Percentiles rank a stretch among this genome's conserved stretches.
These are phyloP conservation scores for Cabera pusaria DNA, from an alignment of 2,888 invertebrate genomes.

Conservation along the genomic window DNA sequence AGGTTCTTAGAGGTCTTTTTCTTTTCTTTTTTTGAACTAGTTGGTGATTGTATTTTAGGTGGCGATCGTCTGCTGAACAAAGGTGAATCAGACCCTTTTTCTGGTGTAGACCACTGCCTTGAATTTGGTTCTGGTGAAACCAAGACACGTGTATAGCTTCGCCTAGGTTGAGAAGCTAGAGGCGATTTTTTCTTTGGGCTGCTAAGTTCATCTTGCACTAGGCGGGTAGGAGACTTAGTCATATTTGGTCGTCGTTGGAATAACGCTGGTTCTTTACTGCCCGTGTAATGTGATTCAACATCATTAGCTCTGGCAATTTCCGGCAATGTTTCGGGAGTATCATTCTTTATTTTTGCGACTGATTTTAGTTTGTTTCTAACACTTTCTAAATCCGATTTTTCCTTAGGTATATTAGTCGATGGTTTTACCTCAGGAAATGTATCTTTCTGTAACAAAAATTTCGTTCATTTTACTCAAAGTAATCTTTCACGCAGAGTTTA, in stretches of 20 bases:
- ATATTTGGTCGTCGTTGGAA: constrained; percentile 70
- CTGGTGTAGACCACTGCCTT: constrained; percentile 38
- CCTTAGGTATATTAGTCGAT: constrained; percentile 31
- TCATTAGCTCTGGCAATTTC: constrained; percentile 66
- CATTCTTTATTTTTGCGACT: constrained; percentile 44
- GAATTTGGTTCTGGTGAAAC: constrained; percentile 59
- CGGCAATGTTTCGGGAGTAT: constrained; percentile 58
- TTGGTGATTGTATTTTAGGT: constrained; percentile 48
- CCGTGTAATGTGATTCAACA: constrained; percentile 56
- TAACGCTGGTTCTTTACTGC: constrained; percentile 69
- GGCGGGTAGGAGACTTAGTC: constrained; percentile 29
- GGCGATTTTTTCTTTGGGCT: constrained; percentile 22
- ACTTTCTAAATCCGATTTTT: constrained; percentile 49
- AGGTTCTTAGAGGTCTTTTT: constrained; percentile 52
- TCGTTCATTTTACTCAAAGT: neutral
- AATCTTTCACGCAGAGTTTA: neutral
- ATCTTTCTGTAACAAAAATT: constrained; percentile 53
- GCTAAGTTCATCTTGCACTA: constrained; percentile 17
- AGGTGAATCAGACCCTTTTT: constrained; percentile 39
- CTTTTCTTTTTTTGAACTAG: constrained; percentile 58
- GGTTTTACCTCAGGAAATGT: constrained; percentile 37
- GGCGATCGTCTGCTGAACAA: constrained; percentile 61
- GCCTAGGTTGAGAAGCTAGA: constrained; percentile 25
- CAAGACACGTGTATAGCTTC: constrained; percentile 66
- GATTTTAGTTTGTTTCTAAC: constrained; percentile 66